phyloP scores from a whole-genome alignment of 2,797 vertebrate species.

The Girardinus metallicus region DNA sequence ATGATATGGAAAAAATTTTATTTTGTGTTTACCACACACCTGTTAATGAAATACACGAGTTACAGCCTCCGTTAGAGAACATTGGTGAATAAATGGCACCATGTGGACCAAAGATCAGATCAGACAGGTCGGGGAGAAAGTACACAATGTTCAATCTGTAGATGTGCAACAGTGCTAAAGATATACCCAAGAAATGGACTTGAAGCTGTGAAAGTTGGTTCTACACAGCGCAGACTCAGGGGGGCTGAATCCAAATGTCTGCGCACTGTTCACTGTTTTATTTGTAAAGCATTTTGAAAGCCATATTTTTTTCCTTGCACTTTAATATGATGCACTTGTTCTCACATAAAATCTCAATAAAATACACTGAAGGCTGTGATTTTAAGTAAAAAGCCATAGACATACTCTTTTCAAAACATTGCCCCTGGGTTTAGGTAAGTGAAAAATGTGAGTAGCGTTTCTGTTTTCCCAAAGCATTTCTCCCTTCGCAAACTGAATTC shows the following conservation, averaged over 20 bases:
- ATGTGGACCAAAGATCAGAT: no score
- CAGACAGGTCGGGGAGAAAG: not conserved
- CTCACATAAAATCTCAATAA: not conserved
- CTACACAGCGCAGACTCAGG: not conserved
- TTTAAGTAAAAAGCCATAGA: not conserved
- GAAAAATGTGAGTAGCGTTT: not conserved
- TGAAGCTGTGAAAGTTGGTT: not conserved
- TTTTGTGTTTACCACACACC: no score
- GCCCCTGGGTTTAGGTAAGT: not conserved
- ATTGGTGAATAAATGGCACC: no score
- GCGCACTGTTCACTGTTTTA: not conserved
- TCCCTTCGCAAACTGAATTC: slow-evolving; percentile 61
- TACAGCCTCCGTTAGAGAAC: no score
- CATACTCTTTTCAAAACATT: not conserved
- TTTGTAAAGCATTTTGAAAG: not conserved
- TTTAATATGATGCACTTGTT: not conserved
- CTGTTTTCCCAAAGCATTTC: slow-evolving; percentile 53
- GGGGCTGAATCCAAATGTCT: not conserved
- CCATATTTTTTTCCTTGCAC: not conserved
- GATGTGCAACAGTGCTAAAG: not conserved
- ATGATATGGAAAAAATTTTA: no score
- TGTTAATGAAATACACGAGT: no score
- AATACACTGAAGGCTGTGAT: not conserved
- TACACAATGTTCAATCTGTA: not conserved
- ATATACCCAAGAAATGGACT: not conserved